These are phyloP conservation scores for Micoletzkya japonica DNA, from an alignment of 2,888 invertebrate species.

Conservation along the genomic window DNA sequence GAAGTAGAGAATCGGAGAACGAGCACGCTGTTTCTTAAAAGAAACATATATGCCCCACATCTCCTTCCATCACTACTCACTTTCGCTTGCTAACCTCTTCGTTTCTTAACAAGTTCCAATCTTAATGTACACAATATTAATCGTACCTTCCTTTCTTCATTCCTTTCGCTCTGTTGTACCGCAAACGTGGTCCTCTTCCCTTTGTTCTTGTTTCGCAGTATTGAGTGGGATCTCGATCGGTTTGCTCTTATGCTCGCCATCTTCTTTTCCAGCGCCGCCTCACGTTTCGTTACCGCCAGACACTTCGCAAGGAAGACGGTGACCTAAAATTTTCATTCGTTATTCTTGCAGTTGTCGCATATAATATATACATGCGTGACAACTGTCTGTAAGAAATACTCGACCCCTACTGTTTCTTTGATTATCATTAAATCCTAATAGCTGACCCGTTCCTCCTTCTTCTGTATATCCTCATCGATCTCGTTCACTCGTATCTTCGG, in stretches of 20 bases:
- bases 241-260: neutral
- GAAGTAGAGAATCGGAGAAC: conserved; percentile 12
- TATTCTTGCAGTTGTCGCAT: neutral
- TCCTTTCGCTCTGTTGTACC: neutral
- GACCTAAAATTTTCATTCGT: neutral
- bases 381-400: too few species aligned
- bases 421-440: neutral
- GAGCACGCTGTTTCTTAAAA: neutral
- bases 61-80: too few species aligned
- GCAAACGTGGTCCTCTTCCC: neutral
- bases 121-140: too few species aligned
- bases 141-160: neutral
- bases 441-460: conserved; percentile 10
- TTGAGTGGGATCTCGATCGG: too few species aligned
- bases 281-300: neutral
- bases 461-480: neutral
- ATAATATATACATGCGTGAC: neutral
- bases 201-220: too few species aligned
- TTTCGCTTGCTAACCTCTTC: too few species aligned
- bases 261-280: conserved; percentile 14
- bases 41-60: too few species aligned
- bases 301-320: conserved; percentile 7
- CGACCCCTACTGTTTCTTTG: neutral
- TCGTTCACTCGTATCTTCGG: neutral
- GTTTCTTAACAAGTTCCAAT: too few species aligned